Conservation (phyloP, 2,113 vertebrate species). For the Cygnus buccinator region DNA sequence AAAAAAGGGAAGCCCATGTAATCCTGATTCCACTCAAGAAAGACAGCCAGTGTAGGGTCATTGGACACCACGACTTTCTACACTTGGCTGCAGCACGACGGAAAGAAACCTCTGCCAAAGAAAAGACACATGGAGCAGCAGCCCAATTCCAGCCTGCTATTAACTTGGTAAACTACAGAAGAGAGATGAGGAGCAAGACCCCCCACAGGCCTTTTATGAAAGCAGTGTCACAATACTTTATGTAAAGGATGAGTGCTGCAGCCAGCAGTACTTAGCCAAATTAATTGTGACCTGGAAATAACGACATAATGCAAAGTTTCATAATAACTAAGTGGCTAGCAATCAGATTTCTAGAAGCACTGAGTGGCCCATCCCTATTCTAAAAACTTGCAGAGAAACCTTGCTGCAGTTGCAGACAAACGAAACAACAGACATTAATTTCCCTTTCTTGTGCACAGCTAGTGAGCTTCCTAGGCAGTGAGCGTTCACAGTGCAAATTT, state of each 20-base stretch:
- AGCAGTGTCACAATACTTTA: background rate
- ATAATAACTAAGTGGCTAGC: background rate
- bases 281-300: background rate
- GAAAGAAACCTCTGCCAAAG: slow-evolving; percentile 34
- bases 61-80: background rate
- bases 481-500: background rate
- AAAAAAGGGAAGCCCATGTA: background rate
- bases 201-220: background rate
- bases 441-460: background rate
- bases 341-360: background rate
- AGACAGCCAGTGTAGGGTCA: background rate
- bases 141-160: background rate
- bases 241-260: background rate
- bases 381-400: background rate
- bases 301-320: background rate
- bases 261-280: background rate
- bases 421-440: background rate
- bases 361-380: background rate
- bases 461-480: background rate
- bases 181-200: background rate
- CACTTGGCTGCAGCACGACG: background rate
- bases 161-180: background rate
- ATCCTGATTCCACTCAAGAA: background rate
- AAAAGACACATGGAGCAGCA: background rate
- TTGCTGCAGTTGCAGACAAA: background rate